Evolutionary conservation across 2,113 vertebrate species (phyloP).

Genomic region (Notiomystis cincta): DNA sequence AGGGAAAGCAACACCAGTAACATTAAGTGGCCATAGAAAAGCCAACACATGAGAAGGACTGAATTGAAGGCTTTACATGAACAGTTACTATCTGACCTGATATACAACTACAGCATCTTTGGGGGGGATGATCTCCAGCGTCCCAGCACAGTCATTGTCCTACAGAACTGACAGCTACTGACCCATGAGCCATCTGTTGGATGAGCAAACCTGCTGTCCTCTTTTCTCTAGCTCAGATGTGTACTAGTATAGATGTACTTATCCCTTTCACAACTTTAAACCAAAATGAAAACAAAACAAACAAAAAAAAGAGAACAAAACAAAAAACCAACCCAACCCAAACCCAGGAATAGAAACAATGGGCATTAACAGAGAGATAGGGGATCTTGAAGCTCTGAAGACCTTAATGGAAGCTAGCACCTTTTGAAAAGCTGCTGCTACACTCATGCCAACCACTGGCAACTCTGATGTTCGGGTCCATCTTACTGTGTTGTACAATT

Average conservation of each 20-base stretch:
- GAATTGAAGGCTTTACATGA: neutral
- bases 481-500: neutral
- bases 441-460: accelerated
- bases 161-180: neutral
- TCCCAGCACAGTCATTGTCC: neutral
- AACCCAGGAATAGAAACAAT: neutral
- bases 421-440: neutral
- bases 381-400: neutral
- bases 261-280: neutral
- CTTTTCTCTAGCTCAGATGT: neutral
- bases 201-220: neutral
- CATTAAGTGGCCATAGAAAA: neutral
- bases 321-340: neutral
- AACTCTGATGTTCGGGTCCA: neutral
- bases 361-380: neutral
- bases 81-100: neutral
- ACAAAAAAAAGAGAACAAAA: neutral
- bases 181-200: neutral
- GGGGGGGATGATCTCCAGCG: accelerated
- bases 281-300: neutral
- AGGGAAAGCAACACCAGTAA: neutral
- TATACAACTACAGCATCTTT: neutral
- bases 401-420: neutral
- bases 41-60: neutral
- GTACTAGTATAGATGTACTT: neutral